Conservation (phyloP, 2,888 invertebrate species). For the Plebejus argus region DNA sequence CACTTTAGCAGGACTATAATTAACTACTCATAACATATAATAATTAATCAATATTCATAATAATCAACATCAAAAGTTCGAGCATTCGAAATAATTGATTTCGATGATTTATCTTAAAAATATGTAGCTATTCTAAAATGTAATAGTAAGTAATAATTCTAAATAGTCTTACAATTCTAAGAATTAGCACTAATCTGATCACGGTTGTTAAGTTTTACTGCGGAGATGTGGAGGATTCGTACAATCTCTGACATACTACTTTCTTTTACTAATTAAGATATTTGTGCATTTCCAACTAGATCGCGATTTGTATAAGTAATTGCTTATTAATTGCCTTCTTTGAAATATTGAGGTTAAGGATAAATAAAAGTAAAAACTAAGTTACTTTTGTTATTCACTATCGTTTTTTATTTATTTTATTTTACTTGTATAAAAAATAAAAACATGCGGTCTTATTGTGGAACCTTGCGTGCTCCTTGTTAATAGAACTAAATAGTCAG, state of each 20-base stretch:
- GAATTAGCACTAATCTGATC: neutral
- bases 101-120: neutral
- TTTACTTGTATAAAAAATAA: too few relatives aligned
- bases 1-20: too few relatives aligned
- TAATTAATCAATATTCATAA: too few relatives aligned
- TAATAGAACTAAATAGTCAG: too few relatives aligned
- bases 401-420: too few relatives aligned
- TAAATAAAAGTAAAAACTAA: neutral
- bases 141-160: neutral
- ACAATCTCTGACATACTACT: conserved; percentile 3
- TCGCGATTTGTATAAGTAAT: conserved; percentile 24
- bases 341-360: neutral
- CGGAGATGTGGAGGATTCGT: conserved; percentile 1
- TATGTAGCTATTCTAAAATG: neutral
- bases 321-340: conserved; percentile 9
- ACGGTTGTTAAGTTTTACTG: conserved; percentile 20
- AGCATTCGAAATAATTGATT: neutral
- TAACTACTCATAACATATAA: too few relatives aligned
- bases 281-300: conserved; percentile 19
- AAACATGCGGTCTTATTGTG: too few relatives aligned
- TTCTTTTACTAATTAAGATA: conserved; percentile 29
- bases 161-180: neutral
- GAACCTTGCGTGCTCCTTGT: too few relatives aligned
- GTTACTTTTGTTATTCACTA: neutral
- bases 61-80: neutral